Conservation (phyloP, 2,797 vertebrate genomes). For the Anomalospiza imberbis region DNA sequence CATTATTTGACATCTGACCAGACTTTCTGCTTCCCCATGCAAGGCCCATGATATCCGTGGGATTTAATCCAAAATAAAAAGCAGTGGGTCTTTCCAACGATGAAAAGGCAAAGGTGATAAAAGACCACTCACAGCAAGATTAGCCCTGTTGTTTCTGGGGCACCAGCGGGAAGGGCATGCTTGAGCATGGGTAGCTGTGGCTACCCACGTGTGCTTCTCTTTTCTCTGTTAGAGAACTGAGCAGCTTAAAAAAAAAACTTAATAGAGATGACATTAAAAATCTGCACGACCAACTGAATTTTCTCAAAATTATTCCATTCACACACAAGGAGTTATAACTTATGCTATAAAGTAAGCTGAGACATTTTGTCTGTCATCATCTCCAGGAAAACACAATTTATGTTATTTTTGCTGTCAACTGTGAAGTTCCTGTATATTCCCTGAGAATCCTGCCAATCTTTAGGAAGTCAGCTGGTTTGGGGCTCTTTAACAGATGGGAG, state of each 20-base stretch:
- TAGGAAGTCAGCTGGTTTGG: background rate
- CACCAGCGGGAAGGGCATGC: background rate
- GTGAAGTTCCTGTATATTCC: background rate
- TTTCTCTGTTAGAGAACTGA: background rate
- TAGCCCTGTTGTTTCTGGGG: background rate
- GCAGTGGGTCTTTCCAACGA: background rate
- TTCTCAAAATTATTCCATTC: background rate
- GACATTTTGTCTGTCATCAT: background rate
- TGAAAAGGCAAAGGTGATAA: background rate
- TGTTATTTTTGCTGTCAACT: background rate
- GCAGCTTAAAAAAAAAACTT: background rate
- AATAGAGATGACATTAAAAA: background rate
- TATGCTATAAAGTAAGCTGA: background rate
- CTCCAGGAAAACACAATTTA: background rate
- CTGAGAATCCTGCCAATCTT: background rate
- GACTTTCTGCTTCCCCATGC: background rate
- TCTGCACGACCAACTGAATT: background rate
- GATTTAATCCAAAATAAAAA: background rate
- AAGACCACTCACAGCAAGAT: background rate
- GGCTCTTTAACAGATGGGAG: background rate
- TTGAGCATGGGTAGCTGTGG: background rate
- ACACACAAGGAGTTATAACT: background rate
- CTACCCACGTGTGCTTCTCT: background rate
- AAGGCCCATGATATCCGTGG: background rate
- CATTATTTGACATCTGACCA: fast-evolving